Evolutionary conservation across 2,888 invertebrate species (phyloP), one percentile per base, ranked within the genome.

Genomic region (Bellardia bayeri): DNA sequence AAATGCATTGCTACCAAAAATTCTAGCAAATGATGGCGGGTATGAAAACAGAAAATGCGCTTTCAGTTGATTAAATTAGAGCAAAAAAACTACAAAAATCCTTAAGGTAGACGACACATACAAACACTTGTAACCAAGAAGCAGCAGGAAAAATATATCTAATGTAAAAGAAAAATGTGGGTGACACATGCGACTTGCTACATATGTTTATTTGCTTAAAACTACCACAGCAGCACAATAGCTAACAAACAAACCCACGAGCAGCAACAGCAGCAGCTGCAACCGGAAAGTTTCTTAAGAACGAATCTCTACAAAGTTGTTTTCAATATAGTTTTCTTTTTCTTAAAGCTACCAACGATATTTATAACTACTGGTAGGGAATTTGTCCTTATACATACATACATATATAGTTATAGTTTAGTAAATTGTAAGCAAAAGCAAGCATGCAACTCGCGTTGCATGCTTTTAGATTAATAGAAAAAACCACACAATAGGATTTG

Each of bases 41-140:
- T 76, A 85, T 86, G 71, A 86, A 23, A 23, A 33, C 80, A 64
- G 86, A 84, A 89, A 90, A 90, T 88, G 86, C 88, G 87, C 89
- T 90, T 89, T 90, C 89, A 90, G 89, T 89, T 90, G 90, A 90
- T 90, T 90, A 89, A 89, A 89, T 89, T 88, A 90, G 69, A 86
- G 88, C 63, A 85, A 86, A 87, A 84, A 33, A 33, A 88, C 64
- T 42, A 30, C 7, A 33, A 74, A 83, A 68, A 71, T 79, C 72
- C 82, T 78, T 69, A 64, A 87, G 78, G 82, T 85, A 72, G 42
- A 51, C n/a, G 61, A 11, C 23, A 23, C 23, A 61, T 3, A 56
- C 30, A 56, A 3, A 30, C 23, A 9, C 23, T 3, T 33, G 33
- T 33, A 9, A 7, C 16, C 37, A 16, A 14, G n/a, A 9, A 16